Evolutionary conservation across 2,113 vertebrate species (phyloP).

Genomic region (Hiodon alosoides): DNA sequence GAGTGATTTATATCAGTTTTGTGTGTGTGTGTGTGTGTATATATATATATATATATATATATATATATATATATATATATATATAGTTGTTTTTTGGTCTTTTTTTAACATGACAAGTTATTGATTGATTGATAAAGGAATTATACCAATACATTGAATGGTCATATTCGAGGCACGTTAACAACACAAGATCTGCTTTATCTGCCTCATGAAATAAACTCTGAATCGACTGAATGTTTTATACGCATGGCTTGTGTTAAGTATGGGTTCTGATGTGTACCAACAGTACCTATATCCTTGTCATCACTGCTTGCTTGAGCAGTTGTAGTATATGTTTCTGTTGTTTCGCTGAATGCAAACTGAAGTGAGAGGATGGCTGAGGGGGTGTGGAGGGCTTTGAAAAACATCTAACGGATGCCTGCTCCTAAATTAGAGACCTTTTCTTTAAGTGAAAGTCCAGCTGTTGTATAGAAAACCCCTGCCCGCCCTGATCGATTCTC

Average conservation of each 20-base stretch:
- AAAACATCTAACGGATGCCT: slow-evolving; percentile 61
- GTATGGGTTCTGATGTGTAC: neutral
- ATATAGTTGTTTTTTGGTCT: too few relatives aligned
- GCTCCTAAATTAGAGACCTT: slow-evolving; percentile 73
- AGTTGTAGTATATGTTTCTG: neutral
- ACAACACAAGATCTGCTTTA: neutral
- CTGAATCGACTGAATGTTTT: neutral
- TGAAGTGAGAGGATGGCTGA: neutral
- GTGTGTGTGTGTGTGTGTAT: too few relatives aligned
- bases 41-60: too few relatives aligned
- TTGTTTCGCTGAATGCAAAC: neutral
- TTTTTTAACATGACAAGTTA: too few relatives aligned
- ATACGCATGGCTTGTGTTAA: neutral
- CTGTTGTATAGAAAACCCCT: slow-evolving; percentile 73
- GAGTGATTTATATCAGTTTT: too few relatives aligned
- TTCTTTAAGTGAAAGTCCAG: slow-evolving; percentile 76
- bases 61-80: too few relatives aligned
- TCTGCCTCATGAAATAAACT: neutral
- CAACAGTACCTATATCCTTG: too few relatives aligned
- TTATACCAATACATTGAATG: too few relatives aligned
- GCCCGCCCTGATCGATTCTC: slow-evolving; percentile 77
- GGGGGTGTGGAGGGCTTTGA: slow-evolving; percentile 44
- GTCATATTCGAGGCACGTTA: too few relatives aligned
- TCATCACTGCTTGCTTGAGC: neutral
- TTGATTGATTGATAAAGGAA: too few relatives aligned